phyloP scores from a whole-genome alignment of 2,888 invertebrate species.

The Drosophila buzzatii region DNA sequence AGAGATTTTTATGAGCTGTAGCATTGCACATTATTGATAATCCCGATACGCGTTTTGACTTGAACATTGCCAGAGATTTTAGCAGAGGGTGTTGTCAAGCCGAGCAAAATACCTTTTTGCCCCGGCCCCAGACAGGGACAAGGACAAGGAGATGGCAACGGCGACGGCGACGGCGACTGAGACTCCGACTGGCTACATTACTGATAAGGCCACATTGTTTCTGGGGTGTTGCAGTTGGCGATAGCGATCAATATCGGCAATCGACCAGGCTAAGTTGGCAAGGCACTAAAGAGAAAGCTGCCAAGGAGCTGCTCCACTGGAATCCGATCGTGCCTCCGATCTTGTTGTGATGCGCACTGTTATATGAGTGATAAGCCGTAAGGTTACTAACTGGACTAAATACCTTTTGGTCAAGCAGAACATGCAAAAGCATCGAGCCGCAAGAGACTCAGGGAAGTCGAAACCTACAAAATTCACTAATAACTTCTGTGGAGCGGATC shows the following conservation, averaged over 20 bases:
- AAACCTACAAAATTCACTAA: neutral
- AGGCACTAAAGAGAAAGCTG: conserved; percentile 22
- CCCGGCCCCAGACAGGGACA: neutral
- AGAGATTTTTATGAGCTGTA: conserved; percentile 72
- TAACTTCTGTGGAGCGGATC: neutral
- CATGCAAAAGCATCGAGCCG: neutral
- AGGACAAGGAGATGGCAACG: neutral
- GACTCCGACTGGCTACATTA: conserved; percentile 3
- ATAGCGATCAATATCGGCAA: conserved; percentile 62
- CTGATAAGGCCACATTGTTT: conserved; percentile 71
- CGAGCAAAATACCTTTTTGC: conserved; percentile 50
- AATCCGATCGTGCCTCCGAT: conserved; percentile 63
- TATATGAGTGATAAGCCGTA: conserved; percentile 43
- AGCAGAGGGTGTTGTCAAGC: conserved; percentile 74
- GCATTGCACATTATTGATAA: conserved; percentile 79
- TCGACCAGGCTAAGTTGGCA: conserved; percentile 52
- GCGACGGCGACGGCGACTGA: neutral
- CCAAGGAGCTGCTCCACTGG: conserved; percentile 50
- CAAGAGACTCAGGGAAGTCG: neutral
- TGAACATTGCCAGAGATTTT: conserved; percentile 45
- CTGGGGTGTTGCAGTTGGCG: conserved; percentile 68
- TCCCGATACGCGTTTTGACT: conserved; percentile 69
- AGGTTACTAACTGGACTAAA: conserved; percentile 52
- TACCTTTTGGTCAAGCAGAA: conserved; percentile 15
- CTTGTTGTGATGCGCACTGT: conserved; percentile 41